Base-by-base conservation (phyloP, 1,140 invertebrate genomes). In the Formica exsecta region DNA sequence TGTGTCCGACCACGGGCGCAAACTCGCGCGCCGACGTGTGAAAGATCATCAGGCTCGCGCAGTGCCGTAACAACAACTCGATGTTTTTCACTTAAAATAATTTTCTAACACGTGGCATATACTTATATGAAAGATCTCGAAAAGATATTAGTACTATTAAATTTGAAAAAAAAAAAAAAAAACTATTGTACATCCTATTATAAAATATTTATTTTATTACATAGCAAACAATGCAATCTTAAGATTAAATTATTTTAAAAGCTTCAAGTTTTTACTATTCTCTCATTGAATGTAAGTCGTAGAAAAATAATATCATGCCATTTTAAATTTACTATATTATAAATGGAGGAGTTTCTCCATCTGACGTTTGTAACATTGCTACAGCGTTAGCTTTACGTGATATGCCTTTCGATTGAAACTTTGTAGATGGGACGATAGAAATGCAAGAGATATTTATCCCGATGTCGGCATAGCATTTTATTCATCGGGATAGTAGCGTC, bases 11-110 rank as follows among this genome's bases (percentile, higher is more conserved):
- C 51, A 13, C 29, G 61, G 13, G 16, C n/a, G 66, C 66, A 59
- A 81, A 79, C 64, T 68, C 38, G 22, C 38, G 22, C 66, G 54
- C 57, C 44, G 75, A 77, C 75, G 75, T 77, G 75, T 44, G 44
- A 77, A 77, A 77, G 38, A 65, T 59, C 75, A 65, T 77, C 59
- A 22, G 59, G 65, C 38, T 65, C 61, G 38, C 3, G 59, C 19
- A 32, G 38, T 61, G 73, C 54, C 36, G 54, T 62, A 65, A 77
- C 61, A 11, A 16, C 54, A 77, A 22, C 16, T 44, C 29, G 19
- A 36, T 19, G 13, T 38, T 13, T 44, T 6, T n/a, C 8, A 22
- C 32, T 16, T 3, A 9, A 59, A 38, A 59, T 0, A 59, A 59
- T 13, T 41, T 36, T 22, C 11, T 9, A 13, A 16, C 48, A 51